Conservation (phyloP, 2,797 vertebrate genomes). For the Hydrolagus colliei region DNA sequence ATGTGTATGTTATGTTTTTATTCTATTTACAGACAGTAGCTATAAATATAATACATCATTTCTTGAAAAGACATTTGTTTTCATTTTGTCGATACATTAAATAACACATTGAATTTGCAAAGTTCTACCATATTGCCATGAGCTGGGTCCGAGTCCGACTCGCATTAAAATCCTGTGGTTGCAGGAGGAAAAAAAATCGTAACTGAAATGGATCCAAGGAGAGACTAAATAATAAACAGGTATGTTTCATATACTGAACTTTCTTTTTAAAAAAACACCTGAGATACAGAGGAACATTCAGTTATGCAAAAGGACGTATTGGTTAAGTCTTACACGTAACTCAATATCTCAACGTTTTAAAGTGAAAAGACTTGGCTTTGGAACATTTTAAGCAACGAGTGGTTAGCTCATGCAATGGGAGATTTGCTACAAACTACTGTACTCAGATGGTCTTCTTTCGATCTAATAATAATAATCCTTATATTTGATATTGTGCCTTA, state of each 20-base stretch:
- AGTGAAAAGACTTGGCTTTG: neutral
- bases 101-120: slow-evolving; percentile 68
- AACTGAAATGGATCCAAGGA: slow-evolving; percentile 54
- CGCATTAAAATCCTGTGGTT: slow-evolving; percentile 54
- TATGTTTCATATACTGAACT: slow-evolving; percentile 20
- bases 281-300: slow-evolving; percentile 19
- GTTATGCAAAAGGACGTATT: slow-evolving; percentile 1
- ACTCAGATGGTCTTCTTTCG: neutral
- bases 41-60: slow-evolving; percentile 97
- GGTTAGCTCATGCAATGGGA: slow-evolving; percentile 4
- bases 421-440: slow-evolving; percentile 4
- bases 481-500: too few relatives aligned
- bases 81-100: slow-evolving; percentile 68
- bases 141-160: slow-evolving; percentile 56
- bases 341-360: neutral
- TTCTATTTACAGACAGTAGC: slow-evolving; percentile 95
- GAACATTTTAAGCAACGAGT: neutral
- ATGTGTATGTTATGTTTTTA: slow-evolving; percentile 72
- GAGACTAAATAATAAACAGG: slow-evolving; percentile 18
- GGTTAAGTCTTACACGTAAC: neutral
- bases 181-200: slow-evolving; percentile 53
- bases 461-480: neutral
- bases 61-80: slow-evolving; percentile 73
- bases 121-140: slow-evolving; percentile 63
- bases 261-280: slow-evolving; percentile 10